phyloP scores from a whole-genome alignment of 2,113 vertebrate species.

The Lanius collurio region DNA sequence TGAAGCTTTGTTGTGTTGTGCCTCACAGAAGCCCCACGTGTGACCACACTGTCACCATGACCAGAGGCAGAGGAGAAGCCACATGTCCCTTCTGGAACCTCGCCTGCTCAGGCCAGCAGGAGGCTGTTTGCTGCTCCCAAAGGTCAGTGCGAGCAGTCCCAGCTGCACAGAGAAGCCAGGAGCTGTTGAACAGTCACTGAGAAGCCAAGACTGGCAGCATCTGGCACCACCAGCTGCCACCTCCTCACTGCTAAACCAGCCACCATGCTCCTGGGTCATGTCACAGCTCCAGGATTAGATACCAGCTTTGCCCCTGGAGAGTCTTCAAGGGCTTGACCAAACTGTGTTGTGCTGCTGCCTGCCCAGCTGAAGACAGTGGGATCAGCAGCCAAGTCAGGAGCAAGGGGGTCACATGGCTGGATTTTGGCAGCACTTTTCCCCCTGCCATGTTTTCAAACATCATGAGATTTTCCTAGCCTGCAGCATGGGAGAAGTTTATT shows the following conservation, averaged over 20 bases:
- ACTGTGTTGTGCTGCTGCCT: not conserved
- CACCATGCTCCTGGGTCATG: fast-evolving
- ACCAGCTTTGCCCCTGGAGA: not conserved
- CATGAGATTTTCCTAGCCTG: not conserved
- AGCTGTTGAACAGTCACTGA: fast-evolving
- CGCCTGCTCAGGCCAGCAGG: not conserved
- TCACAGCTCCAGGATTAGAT: not conserved
- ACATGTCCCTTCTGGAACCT: not conserved
- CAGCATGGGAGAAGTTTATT: not conserved
- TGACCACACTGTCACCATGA: fast-evolving
- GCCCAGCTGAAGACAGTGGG: not conserved
- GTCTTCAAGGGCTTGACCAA: not conserved
- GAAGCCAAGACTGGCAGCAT: not conserved
- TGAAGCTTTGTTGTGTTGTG: not conserved
- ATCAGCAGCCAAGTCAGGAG: not conserved
- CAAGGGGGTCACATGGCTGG: not conserved
- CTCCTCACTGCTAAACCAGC: not conserved
- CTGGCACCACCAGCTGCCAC: not conserved
- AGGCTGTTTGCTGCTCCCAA: not conserved
- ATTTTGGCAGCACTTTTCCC: not conserved
- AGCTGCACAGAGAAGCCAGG: not conserved
- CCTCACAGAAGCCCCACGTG: fast-evolving
- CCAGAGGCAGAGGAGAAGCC: not conserved
- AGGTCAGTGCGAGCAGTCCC: not conserved
- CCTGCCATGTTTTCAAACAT: not conserved